Conservation (phyloP, 2,113 vertebrate genomes). For the Rhinopomastus cyanomelas region DNA sequence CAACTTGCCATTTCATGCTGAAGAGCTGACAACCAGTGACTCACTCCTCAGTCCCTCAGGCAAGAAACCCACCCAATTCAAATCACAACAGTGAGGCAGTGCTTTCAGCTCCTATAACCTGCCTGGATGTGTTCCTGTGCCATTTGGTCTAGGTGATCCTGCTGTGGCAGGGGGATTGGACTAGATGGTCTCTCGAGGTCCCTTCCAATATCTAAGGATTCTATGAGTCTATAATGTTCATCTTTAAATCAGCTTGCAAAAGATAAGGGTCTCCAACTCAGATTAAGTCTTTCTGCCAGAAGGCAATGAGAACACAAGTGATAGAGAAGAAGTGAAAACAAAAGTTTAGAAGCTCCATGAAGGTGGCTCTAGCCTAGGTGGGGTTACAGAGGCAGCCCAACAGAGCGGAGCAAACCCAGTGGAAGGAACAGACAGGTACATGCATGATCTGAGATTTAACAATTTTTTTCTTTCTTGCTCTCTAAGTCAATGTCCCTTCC, state of each 20-base stretch:
- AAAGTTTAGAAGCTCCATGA: background rate
- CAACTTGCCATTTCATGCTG: too few species aligned
- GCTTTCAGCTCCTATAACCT: background rate
- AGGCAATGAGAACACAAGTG: background rate
- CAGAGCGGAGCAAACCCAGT: background rate
- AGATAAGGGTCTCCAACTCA: background rate
- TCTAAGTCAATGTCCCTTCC: background rate
- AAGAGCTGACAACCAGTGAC: too few species aligned
- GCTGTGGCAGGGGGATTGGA: too few species aligned
- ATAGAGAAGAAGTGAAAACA: background rate
- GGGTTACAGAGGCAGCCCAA: background rate
- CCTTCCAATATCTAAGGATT: too few species aligned
- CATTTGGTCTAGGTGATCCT: too few species aligned
- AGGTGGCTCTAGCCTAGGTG: background rate
- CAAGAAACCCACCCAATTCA: too few species aligned
- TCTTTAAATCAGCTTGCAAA: background rate
- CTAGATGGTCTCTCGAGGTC: too few species aligned
- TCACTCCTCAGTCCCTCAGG: too few species aligned
- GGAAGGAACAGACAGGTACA: background rate
- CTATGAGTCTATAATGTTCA: background rate
- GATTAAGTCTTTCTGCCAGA: background rate
- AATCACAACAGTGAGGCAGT: too few species aligned
- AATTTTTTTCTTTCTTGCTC: background rate
- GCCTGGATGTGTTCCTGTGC: too few species aligned
- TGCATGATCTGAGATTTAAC: background rate